Percentiles rank a stretch among this genome's conserved stretches.
Conservation (phyloP, 2,888 invertebrate species). For the Galeopsomyia nigrocyanea region DNA sequence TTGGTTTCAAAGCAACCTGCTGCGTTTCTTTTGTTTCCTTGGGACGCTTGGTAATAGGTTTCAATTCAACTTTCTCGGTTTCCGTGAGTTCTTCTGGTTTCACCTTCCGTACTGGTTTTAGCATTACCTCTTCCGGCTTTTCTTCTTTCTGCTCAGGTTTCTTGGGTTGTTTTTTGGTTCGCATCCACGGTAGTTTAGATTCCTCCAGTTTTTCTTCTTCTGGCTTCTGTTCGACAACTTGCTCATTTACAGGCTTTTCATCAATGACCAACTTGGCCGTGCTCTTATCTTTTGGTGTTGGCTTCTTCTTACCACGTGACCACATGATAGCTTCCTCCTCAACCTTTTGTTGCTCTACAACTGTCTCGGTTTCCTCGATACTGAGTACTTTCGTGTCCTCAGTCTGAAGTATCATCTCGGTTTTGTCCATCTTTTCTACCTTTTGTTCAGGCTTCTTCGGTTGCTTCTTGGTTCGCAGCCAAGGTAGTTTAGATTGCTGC, state of each 20-base stretch:
- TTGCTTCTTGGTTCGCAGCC: constrained; percentile 58
- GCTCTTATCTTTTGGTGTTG: background rate
- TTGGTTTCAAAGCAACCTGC: constrained; percentile 50
- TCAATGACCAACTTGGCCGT: constrained; percentile 47
- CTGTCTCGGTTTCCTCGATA: constrained; percentile 46
- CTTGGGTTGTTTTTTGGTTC: constrained; percentile 56
- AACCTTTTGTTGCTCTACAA: constrained; percentile 50
- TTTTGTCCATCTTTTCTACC: constrained; percentile 55
- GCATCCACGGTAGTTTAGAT: constrained; percentile 71
- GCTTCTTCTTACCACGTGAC: background rate
- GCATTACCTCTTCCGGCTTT: constrained; percentile 61
- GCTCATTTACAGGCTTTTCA: constrained; percentile 57
- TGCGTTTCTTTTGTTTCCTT: no score
- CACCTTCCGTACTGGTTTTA: constrained; percentile 43
- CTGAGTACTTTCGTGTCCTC: constrained; percentile 44
- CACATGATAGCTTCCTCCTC: background rate
- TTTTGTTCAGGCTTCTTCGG: constrained; percentile 51
- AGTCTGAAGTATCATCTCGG: constrained; percentile 56
- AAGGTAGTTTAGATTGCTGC: constrained; percentile 48
- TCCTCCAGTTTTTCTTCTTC: constrained; percentile 52
- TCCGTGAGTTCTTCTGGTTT: background rate
- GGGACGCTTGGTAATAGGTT: no score
- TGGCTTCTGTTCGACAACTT: constrained; percentile 46
- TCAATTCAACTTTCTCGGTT: constrained; percentile 34
- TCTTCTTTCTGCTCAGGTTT: constrained; percentile 54